Evolutionary conservation across 2,888 invertebrate genomes (phyloP), one percentile per base, ranked within the genome.

Genomic region (Rhodophaea formosa): DNA sequence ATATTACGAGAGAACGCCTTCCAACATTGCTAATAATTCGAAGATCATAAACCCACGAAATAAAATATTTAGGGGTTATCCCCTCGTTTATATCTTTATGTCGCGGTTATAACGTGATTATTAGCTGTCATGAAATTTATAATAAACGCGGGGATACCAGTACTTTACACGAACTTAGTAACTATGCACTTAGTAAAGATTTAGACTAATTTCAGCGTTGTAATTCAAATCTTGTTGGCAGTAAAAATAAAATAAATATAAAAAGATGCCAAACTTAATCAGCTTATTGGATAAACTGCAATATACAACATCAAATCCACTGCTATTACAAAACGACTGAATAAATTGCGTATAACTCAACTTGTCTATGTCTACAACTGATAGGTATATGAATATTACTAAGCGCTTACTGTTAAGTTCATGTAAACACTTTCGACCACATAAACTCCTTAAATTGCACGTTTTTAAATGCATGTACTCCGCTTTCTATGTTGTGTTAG

Each of bases 391-490:
- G 3, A 5, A 23, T 49, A 12, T 49, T 30, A 12, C 17, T 51
- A 15, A 35, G 6, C 8, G 30, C 30, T 35, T 32, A 51, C 10
- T 12, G 14, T 14, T 30, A 47, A 47, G 23, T 35, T 17, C 51
- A 35, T 51, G 10, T 51, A 39, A 51, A 51, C 35, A 1, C 2
- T 39, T 39, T 39, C 39, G 39, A 39, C 35, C 49, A 30, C 12
- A 49, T 35, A 10, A 35, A 35, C 3, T 35, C 16, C 15, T 49
- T 62, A 69, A 59, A 61, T 59, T 66, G 79, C 79, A 78, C 72
- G 79, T 60, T 58, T 63, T 70, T 71, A 71, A 72, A 67, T 74
- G 79, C 79, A 79, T 78, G 78, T 62, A 62, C 16, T 44, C 67
- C 61, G 76, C 74, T 77, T 76, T 72, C 59, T 63, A 63, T 73